These are phyloP conservation scores for Hermaeophaga mercurialis DNA, from an alignment of 2,888 invertebrate species.

Conservation along the genomic window DNA sequence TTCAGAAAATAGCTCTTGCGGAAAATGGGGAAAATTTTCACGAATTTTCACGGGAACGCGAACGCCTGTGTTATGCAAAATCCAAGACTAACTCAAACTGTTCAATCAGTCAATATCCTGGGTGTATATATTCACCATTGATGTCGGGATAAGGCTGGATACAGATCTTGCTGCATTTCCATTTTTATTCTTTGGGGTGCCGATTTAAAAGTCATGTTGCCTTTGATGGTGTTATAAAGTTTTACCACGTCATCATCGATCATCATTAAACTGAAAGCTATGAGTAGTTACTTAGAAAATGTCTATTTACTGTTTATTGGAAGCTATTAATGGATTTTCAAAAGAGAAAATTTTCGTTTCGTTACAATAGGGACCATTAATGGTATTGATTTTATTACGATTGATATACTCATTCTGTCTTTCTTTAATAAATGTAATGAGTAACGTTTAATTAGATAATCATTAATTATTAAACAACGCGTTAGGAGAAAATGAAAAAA, in stretches of 20 bases:
- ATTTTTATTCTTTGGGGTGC: constrained; percentile 27
- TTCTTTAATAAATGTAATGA: too few relatives aligned
- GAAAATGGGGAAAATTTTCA: constrained; percentile 15
- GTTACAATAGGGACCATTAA: neutral
- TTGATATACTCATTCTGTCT: too few relatives aligned
- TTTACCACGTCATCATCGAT: constrained; percentile 25
- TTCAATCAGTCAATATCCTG: constrained; percentile 28
- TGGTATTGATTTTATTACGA: neutral
- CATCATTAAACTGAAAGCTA: constrained; percentile 19
- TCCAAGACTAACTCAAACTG: constrained; percentile 23
- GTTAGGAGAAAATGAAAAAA: too few relatives aligned
- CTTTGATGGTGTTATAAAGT: constrained; percentile 27
- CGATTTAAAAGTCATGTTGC: constrained; percentile 28
- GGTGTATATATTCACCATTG: constrained; percentile 21
- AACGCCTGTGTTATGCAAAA: constrained; percentile 28
- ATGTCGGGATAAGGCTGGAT: constrained; percentile 21
- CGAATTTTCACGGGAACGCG: constrained; percentile 24
- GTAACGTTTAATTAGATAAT: too few relatives aligned
- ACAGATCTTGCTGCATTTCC: constrained; percentile 26
- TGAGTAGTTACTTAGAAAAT: constrained; percentile 3
- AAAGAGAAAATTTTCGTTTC: neutral
- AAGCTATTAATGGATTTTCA: constrained; percentile 11
- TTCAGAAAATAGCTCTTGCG: constrained; percentile 19
- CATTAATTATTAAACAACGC: too few relatives aligned
- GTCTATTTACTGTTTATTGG: constrained; percentile 12